Evolutionary conservation across 2,797 vertebrate genomes (phyloP).

Genomic region (Microctenopoma stevenorrisi): DNA sequence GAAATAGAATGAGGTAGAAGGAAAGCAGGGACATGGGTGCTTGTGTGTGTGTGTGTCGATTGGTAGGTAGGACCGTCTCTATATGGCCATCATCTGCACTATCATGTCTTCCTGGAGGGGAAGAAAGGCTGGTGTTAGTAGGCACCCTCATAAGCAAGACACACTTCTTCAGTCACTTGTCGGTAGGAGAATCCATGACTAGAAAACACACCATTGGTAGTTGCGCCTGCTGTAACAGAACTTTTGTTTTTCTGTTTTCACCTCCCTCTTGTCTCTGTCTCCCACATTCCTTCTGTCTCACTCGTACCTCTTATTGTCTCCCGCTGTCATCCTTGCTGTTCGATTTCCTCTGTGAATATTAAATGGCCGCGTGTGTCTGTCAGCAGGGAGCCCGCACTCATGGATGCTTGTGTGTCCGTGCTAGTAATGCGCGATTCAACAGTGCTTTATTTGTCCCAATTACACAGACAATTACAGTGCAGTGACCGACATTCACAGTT

Average conservation of each 20-base stretch:
- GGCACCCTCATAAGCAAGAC: neutral
- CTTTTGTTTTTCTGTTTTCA: slow-evolving; percentile 40
- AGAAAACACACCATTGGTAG: slow-evolving; percentile 15
- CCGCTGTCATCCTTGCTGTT: slow-evolving; percentile 41
- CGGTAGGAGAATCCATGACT: slow-evolving; percentile 22
- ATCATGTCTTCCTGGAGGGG: neutral
- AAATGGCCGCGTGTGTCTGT: slow-evolving; percentile 56
- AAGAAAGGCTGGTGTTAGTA: slow-evolving; percentile 8
- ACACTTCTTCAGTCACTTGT: slow-evolving; percentile 26
- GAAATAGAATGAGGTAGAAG: neutral
- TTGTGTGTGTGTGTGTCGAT: slow-evolving; percentile 12
- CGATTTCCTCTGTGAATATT: slow-evolving; percentile 51
- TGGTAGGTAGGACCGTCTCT: neutral
- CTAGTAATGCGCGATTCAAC: slow-evolving; percentile 1
- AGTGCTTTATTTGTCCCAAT: slow-evolving; percentile 62
- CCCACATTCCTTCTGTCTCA: slow-evolving; percentile 36
- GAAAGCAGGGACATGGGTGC: neutral
- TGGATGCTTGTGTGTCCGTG: neutral
- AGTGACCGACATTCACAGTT: slow-evolving; percentile 51
- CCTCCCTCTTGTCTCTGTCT: slow-evolving; percentile 37
- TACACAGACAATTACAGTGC: slow-evolving; percentile 51
- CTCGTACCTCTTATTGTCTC: slow-evolving; percentile 33
- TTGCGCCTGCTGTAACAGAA: slow-evolving; percentile 10
- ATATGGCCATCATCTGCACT: too few relatives aligned
- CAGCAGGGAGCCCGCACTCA: slow-evolving; percentile 47